Evolutionary conservation across 2,888 invertebrate genomes (phyloP).

Genomic region (Oligia strigilis): DNA sequence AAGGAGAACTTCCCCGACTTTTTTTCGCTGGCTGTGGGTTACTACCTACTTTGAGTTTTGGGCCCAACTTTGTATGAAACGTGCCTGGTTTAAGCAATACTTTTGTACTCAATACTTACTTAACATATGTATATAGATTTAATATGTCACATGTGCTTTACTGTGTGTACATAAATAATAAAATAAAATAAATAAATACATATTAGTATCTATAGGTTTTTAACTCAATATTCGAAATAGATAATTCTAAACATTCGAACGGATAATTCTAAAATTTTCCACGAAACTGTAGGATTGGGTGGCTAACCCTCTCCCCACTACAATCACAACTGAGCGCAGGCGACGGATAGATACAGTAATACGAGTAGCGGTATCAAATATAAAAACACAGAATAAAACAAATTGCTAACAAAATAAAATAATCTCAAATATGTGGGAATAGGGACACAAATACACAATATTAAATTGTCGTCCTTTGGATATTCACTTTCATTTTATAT

Average conservation of each 20-base stretch:
- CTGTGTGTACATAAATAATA: no score
- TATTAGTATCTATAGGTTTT: not conserved
- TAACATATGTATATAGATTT: no score
- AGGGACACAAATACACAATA: constrained; percentile 23
- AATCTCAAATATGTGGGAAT: constrained; percentile 28
- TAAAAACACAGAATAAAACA: constrained; percentile 31
- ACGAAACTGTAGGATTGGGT: not conserved
- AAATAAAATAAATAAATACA: not conserved
- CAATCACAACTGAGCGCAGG: not conserved
- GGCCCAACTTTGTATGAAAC: no score
- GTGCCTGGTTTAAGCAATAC: no score
- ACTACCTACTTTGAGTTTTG: no score
- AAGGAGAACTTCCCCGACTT: no score
- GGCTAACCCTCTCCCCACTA: not conserved
- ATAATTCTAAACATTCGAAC: not conserved
- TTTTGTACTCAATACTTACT: no score
- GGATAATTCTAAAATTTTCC: not conserved
- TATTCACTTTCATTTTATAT: constrained; percentile 53
- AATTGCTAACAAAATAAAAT: constrained; percentile 26
- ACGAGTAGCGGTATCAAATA: constrained; percentile 4
- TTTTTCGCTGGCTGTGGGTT: no score
- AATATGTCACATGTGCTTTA: no score
- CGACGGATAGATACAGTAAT: not conserved
- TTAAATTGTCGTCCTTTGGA: constrained; percentile 9
- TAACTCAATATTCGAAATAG: not conserved